A percentile compares a stretch with the other conserved stretches of the same genome.
Conservation (phyloP, 2,797 vertebrate species). For the Chrosomus eos region DNA sequence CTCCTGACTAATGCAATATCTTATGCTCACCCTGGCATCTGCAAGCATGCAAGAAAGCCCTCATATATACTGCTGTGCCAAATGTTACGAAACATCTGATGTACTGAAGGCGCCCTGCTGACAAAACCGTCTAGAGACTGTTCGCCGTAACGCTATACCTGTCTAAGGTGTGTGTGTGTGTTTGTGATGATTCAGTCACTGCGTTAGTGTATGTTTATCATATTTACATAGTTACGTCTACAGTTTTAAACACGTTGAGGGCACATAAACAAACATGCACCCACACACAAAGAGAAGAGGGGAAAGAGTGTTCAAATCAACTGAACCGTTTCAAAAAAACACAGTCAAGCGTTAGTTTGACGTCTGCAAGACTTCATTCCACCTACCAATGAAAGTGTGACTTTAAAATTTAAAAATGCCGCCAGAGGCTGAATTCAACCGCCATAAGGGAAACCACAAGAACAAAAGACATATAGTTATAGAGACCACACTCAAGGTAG, state of each 20-base stretch:
- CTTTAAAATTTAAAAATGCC: slow-evolving; percentile 47
- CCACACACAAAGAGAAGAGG: neutral
- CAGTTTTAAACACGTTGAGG: slow-evolving; percentile 8
- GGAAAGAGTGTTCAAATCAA: neutral
- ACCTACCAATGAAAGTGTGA: slow-evolving; percentile 20
- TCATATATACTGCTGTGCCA: neutral
- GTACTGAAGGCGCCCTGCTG: slow-evolving; percentile 21
- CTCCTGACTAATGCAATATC: slow-evolving; percentile 24
- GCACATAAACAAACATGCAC: neutral
- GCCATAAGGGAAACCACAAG: slow-evolving; percentile 37
- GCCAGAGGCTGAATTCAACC: slow-evolving; percentile 33
- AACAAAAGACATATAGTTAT: slow-evolving; percentile 17
- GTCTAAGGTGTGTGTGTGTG: slow-evolving; percentile 34
- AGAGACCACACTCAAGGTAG: slow-evolving; percentile 28
- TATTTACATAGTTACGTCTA: neutral
- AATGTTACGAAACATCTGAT: slow-evolving; percentile 39
- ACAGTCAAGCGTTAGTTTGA: neutral
- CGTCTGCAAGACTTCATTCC: neutral
- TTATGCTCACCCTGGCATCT: slow-evolving; percentile 1
- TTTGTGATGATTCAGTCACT: neutral
- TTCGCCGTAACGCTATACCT: slow-evolving; percentile 26
- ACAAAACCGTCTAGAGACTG: slow-evolving; percentile 53
- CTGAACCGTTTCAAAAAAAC: neutral
- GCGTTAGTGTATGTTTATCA: slow-evolving; percentile 20
- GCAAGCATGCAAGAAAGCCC: neutral